These are phyloP conservation scores for Candoia aspera DNA, from an alignment of 2,113 vertebrate species.

Conservation along the genomic window DNA sequence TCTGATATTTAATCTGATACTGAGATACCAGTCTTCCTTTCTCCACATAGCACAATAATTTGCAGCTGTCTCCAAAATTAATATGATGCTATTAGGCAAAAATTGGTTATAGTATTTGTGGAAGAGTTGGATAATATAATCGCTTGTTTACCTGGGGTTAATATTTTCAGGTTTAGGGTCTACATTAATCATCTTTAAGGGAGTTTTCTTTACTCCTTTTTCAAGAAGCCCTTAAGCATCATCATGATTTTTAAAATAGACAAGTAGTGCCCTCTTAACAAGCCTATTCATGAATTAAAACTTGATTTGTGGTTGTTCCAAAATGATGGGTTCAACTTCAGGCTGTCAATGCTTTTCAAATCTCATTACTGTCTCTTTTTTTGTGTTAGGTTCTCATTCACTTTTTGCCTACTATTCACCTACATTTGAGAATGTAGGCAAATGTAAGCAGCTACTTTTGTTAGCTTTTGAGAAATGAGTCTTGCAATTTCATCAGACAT, in stretches of 20 bases:
- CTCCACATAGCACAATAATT: neutral
- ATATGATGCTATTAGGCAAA: neutral
- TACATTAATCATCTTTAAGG: neutral
- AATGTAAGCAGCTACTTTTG: neutral
- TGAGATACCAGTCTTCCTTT: neutral
- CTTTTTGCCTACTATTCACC: neutral
- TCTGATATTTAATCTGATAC: too few relatives aligned
- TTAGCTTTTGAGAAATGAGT: neutral
- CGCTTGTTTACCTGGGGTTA: neutral
- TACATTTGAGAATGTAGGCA: neutral
- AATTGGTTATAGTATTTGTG: neutral
- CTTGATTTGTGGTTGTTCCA: neutral
- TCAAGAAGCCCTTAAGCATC: neutral
- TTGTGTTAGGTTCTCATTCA: neutral
- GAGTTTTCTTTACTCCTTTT: neutral
- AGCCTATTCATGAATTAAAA: neutral
- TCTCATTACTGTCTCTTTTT: neutral
- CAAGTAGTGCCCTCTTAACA: neutral
- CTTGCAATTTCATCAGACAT: neutral
- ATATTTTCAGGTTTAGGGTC: neutral
- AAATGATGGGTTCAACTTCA: neutral
- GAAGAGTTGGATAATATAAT: neutral
- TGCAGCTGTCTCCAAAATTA: neutral
- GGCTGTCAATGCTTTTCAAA: neutral
- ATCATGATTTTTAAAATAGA: neutral